phyloP scores from a whole-genome alignment of 23 tunicate species.

The Halocynthia roretzi region DNA sequence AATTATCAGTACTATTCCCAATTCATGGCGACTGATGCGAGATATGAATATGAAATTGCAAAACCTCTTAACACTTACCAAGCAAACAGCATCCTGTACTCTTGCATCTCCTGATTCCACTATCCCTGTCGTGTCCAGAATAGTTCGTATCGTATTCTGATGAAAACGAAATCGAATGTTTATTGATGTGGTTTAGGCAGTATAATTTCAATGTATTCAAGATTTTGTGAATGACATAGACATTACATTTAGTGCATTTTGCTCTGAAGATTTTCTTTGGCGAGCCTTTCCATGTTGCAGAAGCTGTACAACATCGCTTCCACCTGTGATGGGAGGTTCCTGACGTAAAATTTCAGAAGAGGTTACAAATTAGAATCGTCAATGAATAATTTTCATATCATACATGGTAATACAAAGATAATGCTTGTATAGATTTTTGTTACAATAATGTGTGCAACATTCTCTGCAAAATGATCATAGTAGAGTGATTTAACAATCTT shows the following conservation, averaged over 20 bases:
- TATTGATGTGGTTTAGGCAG: neutral
- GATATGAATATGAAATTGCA: no score
- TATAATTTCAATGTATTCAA: neutral
- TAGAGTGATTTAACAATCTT: no score
- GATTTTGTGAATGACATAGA: neutral
- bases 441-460: no score
- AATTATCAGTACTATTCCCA: neutral
- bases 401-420: no score
- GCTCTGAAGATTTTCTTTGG: conserved; percentile 67
- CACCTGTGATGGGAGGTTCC: conserved; percentile 55
- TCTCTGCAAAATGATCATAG: no score
- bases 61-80: conserved; percentile 12
- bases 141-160: conserved; percentile 61
- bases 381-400: no score
- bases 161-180: neutral
- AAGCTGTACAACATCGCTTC: conserved; percentile 54
- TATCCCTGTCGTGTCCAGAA: conserved; percentile 54
- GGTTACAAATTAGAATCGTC: no score
- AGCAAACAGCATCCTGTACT: conserved; percentile 72
- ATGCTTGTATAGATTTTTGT: no score
- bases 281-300: conserved; percentile 79
- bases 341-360: neutral
- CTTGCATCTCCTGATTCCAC: conserved; percentile 60
- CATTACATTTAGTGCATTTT: conserved; percentile 75
- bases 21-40: no score